phyloP scores from a whole-genome alignment of 2,888 invertebrate genomes.

The Aquatica leii region DNA sequence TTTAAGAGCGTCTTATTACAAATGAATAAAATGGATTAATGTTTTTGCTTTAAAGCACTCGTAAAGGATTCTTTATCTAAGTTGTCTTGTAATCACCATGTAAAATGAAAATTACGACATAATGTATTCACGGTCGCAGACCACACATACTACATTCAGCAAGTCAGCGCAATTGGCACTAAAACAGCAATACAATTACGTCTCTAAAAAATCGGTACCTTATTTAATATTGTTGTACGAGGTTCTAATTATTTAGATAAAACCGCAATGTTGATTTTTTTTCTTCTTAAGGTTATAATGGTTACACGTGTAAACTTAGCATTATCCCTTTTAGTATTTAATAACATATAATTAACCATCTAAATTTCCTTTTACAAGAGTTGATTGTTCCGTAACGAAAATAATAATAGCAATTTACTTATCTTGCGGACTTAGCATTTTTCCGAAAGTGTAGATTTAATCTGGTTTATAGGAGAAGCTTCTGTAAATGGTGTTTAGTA shows the following conservation, averaged over 20 bases:
- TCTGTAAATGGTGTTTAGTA: no score
- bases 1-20: neutral
- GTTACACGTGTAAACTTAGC: neutral
- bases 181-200: conserved; percentile 20
- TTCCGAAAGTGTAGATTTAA: neutral
- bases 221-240: conserved; percentile 24
- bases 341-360: conserved; percentile 8
- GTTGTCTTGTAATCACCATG: conserved; percentile 21
- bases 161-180: conserved; percentile 17
- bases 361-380: conserved; percentile 12
- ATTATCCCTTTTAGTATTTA: conserved; percentile 4
- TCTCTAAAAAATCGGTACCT: conserved; percentile 10
- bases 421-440: neutral
- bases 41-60: neutral
- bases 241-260: conserved; percentile 14
- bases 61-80: conserved; percentile 14
- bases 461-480: neutral
- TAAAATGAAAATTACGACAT: conserved; percentile 26
- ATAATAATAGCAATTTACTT: conserved; percentile 12
- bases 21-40: conserved; percentile 8
- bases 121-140: conserved; percentile 22
- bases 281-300: neutral
- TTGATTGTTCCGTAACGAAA: conserved; percentile 6
- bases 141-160: conserved; percentile 24
- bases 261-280: neutral